Evolutionary conservation across 1,140 invertebrate genomes (phyloP), one percentile per base, ranked within the genome.

Genomic region (Marisa cornuarietis): DNA sequence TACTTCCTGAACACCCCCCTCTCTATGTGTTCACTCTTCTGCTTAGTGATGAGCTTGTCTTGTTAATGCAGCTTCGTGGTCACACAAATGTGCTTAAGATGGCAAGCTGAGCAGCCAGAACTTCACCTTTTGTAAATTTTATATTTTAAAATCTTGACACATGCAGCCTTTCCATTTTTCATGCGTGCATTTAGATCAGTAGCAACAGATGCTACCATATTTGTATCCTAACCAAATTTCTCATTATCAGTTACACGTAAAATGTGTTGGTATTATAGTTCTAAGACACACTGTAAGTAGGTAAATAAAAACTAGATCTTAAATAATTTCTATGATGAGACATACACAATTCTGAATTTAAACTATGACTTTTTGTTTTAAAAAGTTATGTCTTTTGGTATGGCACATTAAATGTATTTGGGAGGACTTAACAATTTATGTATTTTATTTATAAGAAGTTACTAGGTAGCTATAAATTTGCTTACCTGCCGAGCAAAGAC

Each of bases 401-500:
- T 13, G 22, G 13, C 13, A 68, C 1, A 1, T 22, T 68, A 22
- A 68, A 68, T 16, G 65, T 14, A 4, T 8, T 0, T 22, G 13
- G 65, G 0, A 14, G 11, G 13, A 68, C 13, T 22, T 13, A 18
- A 14, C 13, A 18, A 9, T 14, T 11, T 68, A 18, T 31, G 10
- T 68, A 11, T 42, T 42, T 42, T 42, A 2, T 42, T 42, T 42
- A 42, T 42, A 42, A 42, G 31, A 42, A 42, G 6, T 4, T 42
- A 42, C 31, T 42, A 42, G 31, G 31, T 42, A 42, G 31, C 31
- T 42, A 42, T 42, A 24, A 68, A 13, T 66, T 52, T 61, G 74
- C 79, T 73, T 49, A 90, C 88, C 85, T 90, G 89, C 62, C 78
- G 66, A 26, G 79, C 80, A 54, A 91, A 81, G 24, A 90, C 90